Base-by-base conservation (phyloP, 2,888 invertebrate species). In the Harpalus rufipes region DNA sequence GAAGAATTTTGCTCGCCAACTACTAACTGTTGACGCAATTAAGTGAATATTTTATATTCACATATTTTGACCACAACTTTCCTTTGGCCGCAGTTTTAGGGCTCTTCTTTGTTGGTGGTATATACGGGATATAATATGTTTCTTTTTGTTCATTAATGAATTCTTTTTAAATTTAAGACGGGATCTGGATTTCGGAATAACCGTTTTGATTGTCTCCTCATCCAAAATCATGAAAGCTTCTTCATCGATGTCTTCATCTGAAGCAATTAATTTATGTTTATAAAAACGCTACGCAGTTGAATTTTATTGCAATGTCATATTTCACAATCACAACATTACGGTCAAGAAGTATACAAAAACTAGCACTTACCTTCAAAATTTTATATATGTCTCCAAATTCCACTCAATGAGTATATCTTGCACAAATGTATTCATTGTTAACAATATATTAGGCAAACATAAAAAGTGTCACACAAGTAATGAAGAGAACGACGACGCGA, bases 31-130 rank as follows among this genome's bases (percentile, higher is more conserved):
- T n/a, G 56, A 14, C 7, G n/a, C n/a, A 59, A 21, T 21, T 21
- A 21, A 59, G 14, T 59, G 7, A 59, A 59, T 59, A 59, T 59
- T 59, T 59, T 16, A 59, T 16, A 18, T 59, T 59, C 1, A 59
- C 59, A 59, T 59, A 59, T 59, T 59, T 59, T 14, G 59, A 59
- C 18, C 59, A 59, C 14, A 59, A 18, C 8, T 59, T 59, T 18
- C 59, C 59, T 7, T 8, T 59, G 14, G 16, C 59, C 18, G 59
- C 7, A 16, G 59, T 16, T 18, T 59, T 59, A 14, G 5, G 16
- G n/a, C 59, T 59, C 18, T 59, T 14, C 10, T 51, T 51, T 51
- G 32, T 32, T 32, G 32, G 32, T 5, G 3, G 32, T 32, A 32
- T 32, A 5, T 32, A 32, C 32, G 6, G 6, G 32, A n/a, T n/a